Conservation (phyloP, 2,113 vertebrate species). For the Tragelaphus buxtoni region DNA sequence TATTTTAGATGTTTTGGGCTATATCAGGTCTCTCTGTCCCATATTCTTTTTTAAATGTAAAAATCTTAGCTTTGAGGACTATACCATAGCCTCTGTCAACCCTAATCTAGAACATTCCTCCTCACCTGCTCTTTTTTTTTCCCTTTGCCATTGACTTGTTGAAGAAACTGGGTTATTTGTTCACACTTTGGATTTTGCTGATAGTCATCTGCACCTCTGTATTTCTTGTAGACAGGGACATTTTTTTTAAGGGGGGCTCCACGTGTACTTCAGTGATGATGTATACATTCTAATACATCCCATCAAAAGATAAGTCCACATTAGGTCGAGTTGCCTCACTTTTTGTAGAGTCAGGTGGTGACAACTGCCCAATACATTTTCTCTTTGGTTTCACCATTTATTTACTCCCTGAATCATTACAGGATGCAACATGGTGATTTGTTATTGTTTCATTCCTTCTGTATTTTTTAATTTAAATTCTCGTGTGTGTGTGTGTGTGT, state of each 20-base stretch:
- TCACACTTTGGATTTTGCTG: not conserved
- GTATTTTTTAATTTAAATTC: not conserved
- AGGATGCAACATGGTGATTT: not conserved
- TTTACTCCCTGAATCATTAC: not conserved
- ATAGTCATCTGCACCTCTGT: not conserved
- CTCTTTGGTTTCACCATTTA: not conserved
- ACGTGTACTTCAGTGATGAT: not conserved
- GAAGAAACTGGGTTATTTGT: constrained; percentile 9
- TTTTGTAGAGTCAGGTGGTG: not conserved
- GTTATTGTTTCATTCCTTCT: not conserved
- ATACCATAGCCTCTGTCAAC: not conserved
- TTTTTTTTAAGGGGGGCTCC: not conserved
- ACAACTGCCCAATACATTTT: not conserved
- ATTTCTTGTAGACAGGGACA: not conserved
- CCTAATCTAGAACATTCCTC: not conserved
- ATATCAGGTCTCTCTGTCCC: not conserved
- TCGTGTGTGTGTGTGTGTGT: not conserved
- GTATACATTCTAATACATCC: not conserved
- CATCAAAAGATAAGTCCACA: not conserved
- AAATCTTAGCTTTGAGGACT: not conserved
- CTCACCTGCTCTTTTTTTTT: not conserved
- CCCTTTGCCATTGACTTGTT: not conserved
- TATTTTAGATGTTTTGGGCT: not conserved
- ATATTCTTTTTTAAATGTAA: not conserved
- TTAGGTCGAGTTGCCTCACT: not conserved